Conservation (phyloP, 2,113 vertebrate species). For the Scytalopus superciliaris region DNA sequence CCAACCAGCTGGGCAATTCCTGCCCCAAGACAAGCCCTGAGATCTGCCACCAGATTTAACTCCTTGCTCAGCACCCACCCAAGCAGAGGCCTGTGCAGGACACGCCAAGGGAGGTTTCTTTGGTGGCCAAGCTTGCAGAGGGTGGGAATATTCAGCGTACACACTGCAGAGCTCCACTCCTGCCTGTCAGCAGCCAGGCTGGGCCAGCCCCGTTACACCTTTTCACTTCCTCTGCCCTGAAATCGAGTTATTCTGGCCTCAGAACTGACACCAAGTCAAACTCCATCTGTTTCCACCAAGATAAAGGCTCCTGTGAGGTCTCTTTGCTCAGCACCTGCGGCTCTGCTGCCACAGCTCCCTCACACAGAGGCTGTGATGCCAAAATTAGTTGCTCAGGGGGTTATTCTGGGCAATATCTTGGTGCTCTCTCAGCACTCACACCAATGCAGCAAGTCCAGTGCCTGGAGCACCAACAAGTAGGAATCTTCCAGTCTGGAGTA, state of each 20-base stretch:
- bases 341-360: neutral
- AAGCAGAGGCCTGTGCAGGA: accelerated
- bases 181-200: neutral
- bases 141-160: neutral
- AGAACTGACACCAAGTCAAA: neutral
- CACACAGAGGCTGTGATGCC: accelerated
- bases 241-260: slow-evolving; percentile 6
- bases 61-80: neutral
- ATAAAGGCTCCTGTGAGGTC: neutral
- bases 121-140: neutral
- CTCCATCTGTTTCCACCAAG: slow-evolving; percentile 10
- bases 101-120: neutral
- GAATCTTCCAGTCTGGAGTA: neutral
- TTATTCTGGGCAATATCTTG: neutral
- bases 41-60: neutral
- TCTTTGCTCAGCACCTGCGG: neutral
- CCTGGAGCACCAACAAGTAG: neutral
- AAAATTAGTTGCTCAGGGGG: neutral
- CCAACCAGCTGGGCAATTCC: neutral
- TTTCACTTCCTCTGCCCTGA: neutral
- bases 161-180: neutral
- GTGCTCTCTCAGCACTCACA: neutral
- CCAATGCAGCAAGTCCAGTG: neutral
- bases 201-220: neutral
- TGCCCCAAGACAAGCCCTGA: neutral